phyloP scores from a whole-genome alignment of 2,113 vertebrate species.

The Zapornia atra region DNA sequence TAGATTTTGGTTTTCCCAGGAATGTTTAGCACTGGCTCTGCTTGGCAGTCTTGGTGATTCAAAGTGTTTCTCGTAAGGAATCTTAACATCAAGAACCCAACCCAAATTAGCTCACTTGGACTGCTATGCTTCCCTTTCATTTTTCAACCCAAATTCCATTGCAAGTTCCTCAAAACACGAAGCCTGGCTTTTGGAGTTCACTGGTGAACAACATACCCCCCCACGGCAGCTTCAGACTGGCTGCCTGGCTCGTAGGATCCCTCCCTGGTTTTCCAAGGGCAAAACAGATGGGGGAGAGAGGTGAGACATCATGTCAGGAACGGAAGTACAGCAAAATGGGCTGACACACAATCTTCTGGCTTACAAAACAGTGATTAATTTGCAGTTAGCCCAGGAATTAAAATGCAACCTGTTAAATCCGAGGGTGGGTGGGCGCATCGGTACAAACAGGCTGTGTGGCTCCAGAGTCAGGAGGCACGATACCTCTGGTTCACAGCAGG shows the following conservation, averaged over 20 bases:
- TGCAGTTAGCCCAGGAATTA: background rate
- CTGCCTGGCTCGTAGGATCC: background rate
- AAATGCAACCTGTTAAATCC: background rate
- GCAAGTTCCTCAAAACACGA: background rate
- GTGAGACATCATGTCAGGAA: background rate
- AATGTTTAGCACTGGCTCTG: background rate
- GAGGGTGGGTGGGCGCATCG: background rate
- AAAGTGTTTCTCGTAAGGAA: background rate
- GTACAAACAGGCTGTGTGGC: background rate
- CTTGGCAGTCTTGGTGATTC: background rate
- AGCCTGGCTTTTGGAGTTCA: background rate
- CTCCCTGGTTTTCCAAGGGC: background rate
- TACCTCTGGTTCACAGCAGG: constrained; percentile 24
- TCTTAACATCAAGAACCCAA: background rate
- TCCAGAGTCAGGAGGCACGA: background rate
- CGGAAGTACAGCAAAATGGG: fast-evolving
- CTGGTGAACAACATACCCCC: fast-evolving
- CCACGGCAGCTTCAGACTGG: background rate
- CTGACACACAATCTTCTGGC: background rate
- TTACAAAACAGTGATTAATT: background rate
- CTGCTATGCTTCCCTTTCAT: background rate
- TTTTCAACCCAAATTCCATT: background rate
- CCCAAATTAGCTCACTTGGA: background rate
- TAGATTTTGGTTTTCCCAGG: background rate
- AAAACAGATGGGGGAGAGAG: background rate